Evolutionary conservation across 2,888 invertebrate genomes (phyloP).

Genomic region (Papilio gigon): DNA sequence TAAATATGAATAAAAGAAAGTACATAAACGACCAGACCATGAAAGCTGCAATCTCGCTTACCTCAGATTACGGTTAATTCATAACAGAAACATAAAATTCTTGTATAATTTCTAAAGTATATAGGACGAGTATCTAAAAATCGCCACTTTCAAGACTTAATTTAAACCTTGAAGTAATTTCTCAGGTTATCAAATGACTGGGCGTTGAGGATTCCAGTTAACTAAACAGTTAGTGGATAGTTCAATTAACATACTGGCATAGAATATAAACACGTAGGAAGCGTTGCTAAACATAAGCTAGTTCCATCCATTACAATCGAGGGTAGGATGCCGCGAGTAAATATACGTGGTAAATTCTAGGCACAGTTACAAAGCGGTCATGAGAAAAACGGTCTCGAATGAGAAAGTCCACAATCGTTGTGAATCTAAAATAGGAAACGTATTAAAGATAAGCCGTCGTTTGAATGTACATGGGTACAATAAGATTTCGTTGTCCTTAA

Average conservation of each 20-base stretch:
- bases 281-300: conserved; percentile 19
- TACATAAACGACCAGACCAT: neutral
- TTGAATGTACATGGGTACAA: neutral
- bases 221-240: conserved; percentile 59
- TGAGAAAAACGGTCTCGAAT: conserved; percentile 14
- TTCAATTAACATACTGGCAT: conserved; percentile 50
- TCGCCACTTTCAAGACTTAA: neutral
- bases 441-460: neutral
- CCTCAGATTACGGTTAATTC: neutral
- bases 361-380: conserved; percentile 18
- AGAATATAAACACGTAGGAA: conserved; percentile 16
- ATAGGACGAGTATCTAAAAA: neutral
- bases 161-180: conserved; percentile 5
- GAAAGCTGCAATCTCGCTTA: neutral
- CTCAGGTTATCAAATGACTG: conserved; percentile 10
- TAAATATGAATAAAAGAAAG: too few species aligned
- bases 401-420: conserved; percentile 1
- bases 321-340: conserved; percentile 14
- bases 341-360: conserved; percentile 16
- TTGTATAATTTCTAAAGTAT: neutral
- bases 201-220: neutral
- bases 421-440: neutral
- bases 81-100: neutral
- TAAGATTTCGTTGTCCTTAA: neutral
- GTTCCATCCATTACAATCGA: conserved; percentile 5